Evolutionary conservation across 2,113 vertebrate species (phyloP), one percentile per base, ranked within the genome.

Genomic region (Tychaedon coryphoeus): DNA sequence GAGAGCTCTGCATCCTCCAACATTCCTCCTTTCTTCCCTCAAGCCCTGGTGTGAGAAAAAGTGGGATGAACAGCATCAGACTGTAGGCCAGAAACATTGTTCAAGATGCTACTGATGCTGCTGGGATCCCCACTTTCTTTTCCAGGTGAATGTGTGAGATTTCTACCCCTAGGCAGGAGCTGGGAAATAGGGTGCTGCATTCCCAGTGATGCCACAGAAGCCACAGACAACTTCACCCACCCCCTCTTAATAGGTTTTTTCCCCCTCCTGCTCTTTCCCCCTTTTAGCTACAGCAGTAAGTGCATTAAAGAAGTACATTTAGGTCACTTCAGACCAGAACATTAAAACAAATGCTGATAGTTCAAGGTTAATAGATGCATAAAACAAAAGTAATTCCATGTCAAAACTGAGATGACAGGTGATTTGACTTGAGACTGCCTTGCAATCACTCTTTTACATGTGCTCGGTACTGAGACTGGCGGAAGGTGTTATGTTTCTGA

Each of bases 311-410:
- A 97, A 98, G 97, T 98, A 97, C 93, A 98, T 98, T 97, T 96
- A 98, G 95, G 97, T 98, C 97, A 97, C 96, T 98, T 97, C 97
- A 97, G 87, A 92, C 87, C 88, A 96, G 97, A 98, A 98, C 97
- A 98, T 98, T 98, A 98, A 98, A 98, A 98, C 97, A 98, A 98
- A 98, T 98, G 97, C 97, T 98, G 97, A 98, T 98, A 97, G 98
- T 98, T 98, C 98, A 98, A 98, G 98, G 98, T 98, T 98, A 98
- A 98, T 98, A 98, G 97, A 98, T 98, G 98, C 97, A 98, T 98
- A 98, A 98, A 98, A 95, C 98, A 98, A 98, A 98, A 98, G 97
- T 98, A 98, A 98, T 98, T 98, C 97, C 33, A 51, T 97, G 98
- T 98, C 98, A 98, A 98, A 98, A 97, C 97, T 94, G 94, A 98